These are phyloP conservation scores for Gobius niger DNA, from an alignment of 2,113 vertebrate species.

Conservation along the genomic window DNA sequence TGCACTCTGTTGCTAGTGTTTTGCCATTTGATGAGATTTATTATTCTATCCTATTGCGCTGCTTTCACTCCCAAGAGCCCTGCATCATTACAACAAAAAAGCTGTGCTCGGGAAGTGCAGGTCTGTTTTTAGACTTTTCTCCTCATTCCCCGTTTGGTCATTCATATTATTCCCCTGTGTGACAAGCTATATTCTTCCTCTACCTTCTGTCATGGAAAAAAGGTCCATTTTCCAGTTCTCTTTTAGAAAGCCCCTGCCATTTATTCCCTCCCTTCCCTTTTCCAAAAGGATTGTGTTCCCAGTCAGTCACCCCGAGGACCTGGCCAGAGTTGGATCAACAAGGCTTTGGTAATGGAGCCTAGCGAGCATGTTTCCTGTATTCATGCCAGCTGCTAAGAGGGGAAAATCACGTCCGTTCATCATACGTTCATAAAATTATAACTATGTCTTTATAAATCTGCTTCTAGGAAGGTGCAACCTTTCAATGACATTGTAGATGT, in stretches of 20 bases:
- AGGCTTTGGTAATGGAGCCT: conserved; percentile 64
- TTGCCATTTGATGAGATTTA: not conserved
- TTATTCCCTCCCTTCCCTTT: conserved; percentile 43
- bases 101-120: not conserved
- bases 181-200: conserved; percentile 13
- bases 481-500: conserved; percentile 12
- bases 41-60: not conserved
- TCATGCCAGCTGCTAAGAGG: conserved; percentile 63
- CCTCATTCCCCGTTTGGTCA: conserved; percentile 1
- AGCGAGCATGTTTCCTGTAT: conserved; percentile 71
- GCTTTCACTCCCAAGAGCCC: not conserved
- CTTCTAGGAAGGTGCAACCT: not conserved
- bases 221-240: conserved; percentile 35
- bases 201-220: conserved; percentile 24
- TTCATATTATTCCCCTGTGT: not conserved
- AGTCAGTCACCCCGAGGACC: conserved; percentile 64
- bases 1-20: not conserved
- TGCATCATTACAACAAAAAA: not conserved
- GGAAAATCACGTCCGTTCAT: conserved; percentile 47
- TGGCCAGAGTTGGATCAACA: conserved; percentile 77
- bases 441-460: conserved; percentile 23
- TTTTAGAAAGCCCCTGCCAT: conserved; percentile 49
- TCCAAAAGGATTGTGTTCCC: conserved; percentile 53
- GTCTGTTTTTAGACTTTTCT: conserved; percentile 4
- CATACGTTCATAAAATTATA: conserved; percentile 32